Base-by-base conservation (phyloP, 2,888 invertebrate genomes). In the Anticlea derivata region DNA sequence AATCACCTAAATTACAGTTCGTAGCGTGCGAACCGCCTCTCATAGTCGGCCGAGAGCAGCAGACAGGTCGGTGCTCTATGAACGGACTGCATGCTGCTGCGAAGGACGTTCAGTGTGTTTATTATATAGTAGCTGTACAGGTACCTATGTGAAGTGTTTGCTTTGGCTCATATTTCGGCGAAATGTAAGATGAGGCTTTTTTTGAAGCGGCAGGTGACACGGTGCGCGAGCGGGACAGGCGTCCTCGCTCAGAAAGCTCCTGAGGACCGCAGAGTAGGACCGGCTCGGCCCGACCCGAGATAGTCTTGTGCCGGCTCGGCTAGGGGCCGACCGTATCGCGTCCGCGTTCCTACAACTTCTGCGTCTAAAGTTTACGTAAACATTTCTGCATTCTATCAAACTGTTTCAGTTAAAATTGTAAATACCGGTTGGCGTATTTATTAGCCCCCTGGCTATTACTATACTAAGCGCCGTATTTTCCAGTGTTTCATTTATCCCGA, bases 321-420 rank as follows among this genome's bases (percentile, higher is more conserved):
- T 54, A 59, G 66, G 65, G 71, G 79, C 72, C 76, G 81, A 73
- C 64, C 83, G 87, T 64, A 46, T 77, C 61, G 72, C 63, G 75
- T 61, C 46, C 52, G 55, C 57, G 55, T 58, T 55, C 46, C 37
- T 47, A 47, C 67, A 72, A 75, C 68, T 78, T 72, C 58, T 64
- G 68, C 79, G 77, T 77, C 73, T 70, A 78, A 88, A 88, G 80
- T 89, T 89, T 87, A 83, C 87, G 88, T 76, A 78, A 74, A 75
- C 63, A 68, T 51, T 62, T 61, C 56, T 61, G 52, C 69, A 66
- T 75, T 67, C 65, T 58, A 65, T 65, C 63, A 58, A 66, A 58
- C 53, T 50, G 61, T 63, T 43, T 61, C 55, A 55, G 56, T 48
- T 51, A 49, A 63, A 65, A 65, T 67, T 66, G 64, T 66, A 62